Base-by-base conservation (phyloP, 1,140 invertebrate species). In the Araneus ventricosus region DNA sequence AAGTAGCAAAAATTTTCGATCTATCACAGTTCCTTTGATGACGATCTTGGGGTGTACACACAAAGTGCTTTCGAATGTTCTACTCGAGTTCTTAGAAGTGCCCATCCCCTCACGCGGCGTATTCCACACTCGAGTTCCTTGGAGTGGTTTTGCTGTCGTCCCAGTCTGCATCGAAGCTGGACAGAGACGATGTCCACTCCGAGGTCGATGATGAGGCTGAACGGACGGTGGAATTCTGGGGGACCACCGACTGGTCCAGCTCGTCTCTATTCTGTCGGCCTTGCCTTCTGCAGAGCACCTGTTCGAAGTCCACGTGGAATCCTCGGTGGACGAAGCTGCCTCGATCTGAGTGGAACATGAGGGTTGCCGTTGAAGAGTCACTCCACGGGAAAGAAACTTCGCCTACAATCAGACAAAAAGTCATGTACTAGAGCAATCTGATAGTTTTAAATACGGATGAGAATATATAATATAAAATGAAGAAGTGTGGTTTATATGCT, bases 321-420 rank as follows among this genome's bases (percentile, higher is more conserved):
- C 92, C 92, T 2, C 92, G 67, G 41, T 93, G 86, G 14, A 93
- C 75, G 37, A 87, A 93, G 17, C 86, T 88, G 3, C 87, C 86
- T 1, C 87, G 14, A 39, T 93, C 92, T 5, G 92, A 93, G 39
- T 93, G 92, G 79, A 93, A 93, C 86, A 93, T 89, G 24, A 93
- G 37, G 7, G 52, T 88, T 0, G 87, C 37, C 0, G 87, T 93
- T 7, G 92, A 93, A 17, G 92, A 93, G 24, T 93, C 86, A 34
- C 87, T 93, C 92, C 92, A 93, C 0, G 92, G 92, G 41, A 93
- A 93, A 2, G 37, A 59, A 0, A 89, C 27, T 30, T 93, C 92
- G 27, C 92, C 92, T 93, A 41, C 24, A 61, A 80, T 20, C 45
- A 17, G 45, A 52, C 10, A 52, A 4, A 52, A 17, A 52, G 3